phyloP scores from a whole-genome alignment of 2,797 vertebrate species.

The Tragopan temminckii region DNA sequence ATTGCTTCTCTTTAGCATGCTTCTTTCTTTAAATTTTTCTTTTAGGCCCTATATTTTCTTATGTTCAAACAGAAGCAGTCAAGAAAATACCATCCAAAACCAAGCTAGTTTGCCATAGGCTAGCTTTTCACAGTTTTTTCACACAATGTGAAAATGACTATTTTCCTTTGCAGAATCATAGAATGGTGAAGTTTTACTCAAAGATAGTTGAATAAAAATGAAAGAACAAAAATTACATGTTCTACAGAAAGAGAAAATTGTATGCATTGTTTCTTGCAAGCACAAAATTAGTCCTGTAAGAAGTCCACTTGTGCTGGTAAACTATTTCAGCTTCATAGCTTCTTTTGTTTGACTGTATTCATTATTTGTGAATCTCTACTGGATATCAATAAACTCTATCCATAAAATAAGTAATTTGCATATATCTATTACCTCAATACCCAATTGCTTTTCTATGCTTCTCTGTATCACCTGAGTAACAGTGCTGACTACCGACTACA shows the following conservation, averaged over 20 bases:
- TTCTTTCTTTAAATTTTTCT: not conserved
- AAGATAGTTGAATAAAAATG: not conserved
- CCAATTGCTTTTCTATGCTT: not conserved
- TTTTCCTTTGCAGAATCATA: not conserved
- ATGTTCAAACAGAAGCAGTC: not conserved
- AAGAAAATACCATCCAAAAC: not conserved
- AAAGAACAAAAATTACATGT: not conserved
- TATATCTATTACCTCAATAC: not conserved
- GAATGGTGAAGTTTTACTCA: not conserved
- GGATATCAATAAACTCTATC: not conserved
- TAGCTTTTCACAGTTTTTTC: not conserved
- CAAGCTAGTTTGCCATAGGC: not conserved
- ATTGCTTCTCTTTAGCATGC: not conserved
- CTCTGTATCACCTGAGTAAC: not conserved
- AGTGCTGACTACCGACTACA: not conserved
- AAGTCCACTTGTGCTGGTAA: not conserved
- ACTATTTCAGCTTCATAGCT: not conserved
- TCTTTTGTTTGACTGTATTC: not conserved
- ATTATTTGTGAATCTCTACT: not conserved
- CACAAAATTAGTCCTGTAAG: not conserved
- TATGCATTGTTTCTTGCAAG: not conserved
- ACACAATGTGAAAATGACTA: not conserved
- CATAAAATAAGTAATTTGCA: not conserved
- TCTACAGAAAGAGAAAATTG: not conserved
- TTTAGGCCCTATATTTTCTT: not conserved